These are phyloP conservation scores for Ictalurus furcatus DNA, from an alignment of 2,113 vertebrate genomes.

Conservation along the genomic window DNA sequence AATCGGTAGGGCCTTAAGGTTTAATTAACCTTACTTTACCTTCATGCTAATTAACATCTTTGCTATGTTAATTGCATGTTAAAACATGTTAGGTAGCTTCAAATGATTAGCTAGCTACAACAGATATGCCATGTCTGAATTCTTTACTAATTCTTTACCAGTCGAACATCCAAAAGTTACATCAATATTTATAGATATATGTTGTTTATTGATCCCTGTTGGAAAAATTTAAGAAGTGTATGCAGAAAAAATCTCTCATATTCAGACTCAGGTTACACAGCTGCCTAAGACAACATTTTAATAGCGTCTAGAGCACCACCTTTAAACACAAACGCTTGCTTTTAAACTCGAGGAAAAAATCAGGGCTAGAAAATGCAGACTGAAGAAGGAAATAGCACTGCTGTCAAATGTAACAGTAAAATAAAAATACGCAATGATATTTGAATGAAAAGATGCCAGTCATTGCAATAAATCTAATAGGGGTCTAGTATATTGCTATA, in stretches of 20 bases:
- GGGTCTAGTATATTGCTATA: no score
- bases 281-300: no score
- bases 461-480: no score
- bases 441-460: no score
- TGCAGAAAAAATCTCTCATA: no score
- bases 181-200: not conserved
- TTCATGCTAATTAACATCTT: not conserved
- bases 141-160: not conserved
- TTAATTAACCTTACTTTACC: not conserved
- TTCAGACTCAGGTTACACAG: no score
- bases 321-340: not conserved
- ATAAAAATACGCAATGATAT: no score
- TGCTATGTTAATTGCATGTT: not conserved
- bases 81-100: not conserved
- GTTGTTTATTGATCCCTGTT: not conserved
- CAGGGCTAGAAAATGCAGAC: no score
- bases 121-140: not conserved
- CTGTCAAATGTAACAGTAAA: no score
- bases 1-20: not conserved
- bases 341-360: not conserved
- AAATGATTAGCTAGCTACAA: not conserved
- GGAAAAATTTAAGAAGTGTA: not conserved
- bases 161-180: not conserved
- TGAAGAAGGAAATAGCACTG: no score
- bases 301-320: not conserved